phyloP scores from a whole-genome alignment of 2,113 vertebrate species.

The Sturnira hondurensis region DNA sequence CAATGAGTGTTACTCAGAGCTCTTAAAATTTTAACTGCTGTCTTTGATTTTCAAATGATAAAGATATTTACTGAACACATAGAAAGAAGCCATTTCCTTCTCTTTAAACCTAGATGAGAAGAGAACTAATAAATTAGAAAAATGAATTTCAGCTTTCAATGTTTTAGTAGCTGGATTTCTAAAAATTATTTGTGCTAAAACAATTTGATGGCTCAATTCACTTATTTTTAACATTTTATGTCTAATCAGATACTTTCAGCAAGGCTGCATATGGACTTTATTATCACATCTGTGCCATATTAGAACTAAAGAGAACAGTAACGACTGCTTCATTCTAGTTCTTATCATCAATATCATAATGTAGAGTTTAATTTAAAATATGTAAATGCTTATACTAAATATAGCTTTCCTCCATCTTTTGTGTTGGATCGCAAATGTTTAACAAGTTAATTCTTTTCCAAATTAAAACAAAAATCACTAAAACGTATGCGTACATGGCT shows the following conservation, averaged over 20 bases:
- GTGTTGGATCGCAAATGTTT: constrained; percentile 14
- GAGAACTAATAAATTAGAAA: not conserved
- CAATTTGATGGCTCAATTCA: constrained; percentile 25
- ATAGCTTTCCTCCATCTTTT: constrained; percentile 24
- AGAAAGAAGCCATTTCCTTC: not conserved
- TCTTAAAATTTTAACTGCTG: not conserved
- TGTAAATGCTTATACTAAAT: constrained; percentile 42
- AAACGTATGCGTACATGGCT: not conserved
- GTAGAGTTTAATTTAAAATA: constrained; percentile 64
- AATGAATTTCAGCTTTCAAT: constrained; percentile 10
- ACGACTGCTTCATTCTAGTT: constrained; percentile 6
- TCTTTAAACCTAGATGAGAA: constrained; percentile 2
- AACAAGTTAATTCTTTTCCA: constrained; percentile 12
- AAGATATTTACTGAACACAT: not conserved
- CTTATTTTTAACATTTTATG: constrained; percentile 30
- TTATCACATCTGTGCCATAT: constrained; percentile 49
- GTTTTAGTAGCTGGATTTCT: not conserved
- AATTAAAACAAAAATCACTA: not conserved
- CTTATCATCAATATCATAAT: constrained; percentile 13
- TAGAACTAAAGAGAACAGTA: not conserved
- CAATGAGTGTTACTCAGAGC: not conserved
- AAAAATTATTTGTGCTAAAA: constrained; percentile 13
- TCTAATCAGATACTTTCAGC: constrained; percentile 8
- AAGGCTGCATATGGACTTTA: constrained; percentile 16
- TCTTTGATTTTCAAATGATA: not conserved